Base-by-base conservation (phyloP, 2,113 vertebrate species). In the Thunnus maccoyii region DNA sequence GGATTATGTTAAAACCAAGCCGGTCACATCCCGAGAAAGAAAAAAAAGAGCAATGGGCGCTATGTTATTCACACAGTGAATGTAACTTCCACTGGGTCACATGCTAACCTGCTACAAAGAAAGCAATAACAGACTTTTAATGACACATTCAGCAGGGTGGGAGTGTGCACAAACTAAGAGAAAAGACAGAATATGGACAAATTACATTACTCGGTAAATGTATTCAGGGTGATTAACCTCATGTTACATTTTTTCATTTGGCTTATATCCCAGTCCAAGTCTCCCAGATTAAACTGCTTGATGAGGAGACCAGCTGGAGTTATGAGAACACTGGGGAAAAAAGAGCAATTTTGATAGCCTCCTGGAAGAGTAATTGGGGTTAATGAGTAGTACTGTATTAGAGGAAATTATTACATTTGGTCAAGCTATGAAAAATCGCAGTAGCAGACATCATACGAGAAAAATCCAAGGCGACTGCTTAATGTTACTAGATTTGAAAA, bases 281-380 rank as follows among this genome's bases (percentile, higher is more conserved):
- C 65, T 41, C 51, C 74, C 79, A 84, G 84, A 93, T 92, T 90
- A 92, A 87, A 93, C 82, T 78, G 84, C 85, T 80, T 91, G 92
- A 92, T 90, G 90, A 92, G 83, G 76, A 87, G 78, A 88, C 82
- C 92, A 90, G 88, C 91, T 93, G 91, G 90, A 93, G 84, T 89
- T 92, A 84, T 91, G 84, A 86, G 82, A 90, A 78, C 78, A 76
- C 27, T 80, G 82, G 64, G 13, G 51, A 79, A 72, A 61, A 86
- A 73, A 81, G 56, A 89, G 82, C 86, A 52, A 86, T 86, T 90
- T 89, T 89, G 89, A 92, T 90, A 83, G 82, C 88, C 86, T 89
- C 87, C 89, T 88, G 82, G 22, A 86, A 87, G 83, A 86, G 77
- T 93, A 93, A 94, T 94, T 91, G 91, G 88, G 92, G 91, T 94